Evolutionary conservation across 2,888 invertebrate genomes (phyloP).

Genomic region (Encarsia formosa): DNA sequence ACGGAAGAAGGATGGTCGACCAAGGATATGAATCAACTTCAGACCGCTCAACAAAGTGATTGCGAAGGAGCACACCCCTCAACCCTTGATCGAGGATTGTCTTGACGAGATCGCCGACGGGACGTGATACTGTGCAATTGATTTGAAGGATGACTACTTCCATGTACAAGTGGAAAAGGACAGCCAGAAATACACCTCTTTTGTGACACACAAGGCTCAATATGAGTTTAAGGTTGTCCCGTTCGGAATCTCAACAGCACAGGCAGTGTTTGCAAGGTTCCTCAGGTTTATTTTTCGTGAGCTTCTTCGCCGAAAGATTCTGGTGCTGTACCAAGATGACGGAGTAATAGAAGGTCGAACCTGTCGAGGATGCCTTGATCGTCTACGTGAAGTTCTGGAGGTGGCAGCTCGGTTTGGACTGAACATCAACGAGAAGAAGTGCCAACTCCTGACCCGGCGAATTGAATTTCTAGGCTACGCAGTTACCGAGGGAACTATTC

Average conservation of each 20-base stretch:
- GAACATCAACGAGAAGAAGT: neutral
- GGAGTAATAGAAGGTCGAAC: neutral
- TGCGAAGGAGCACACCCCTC: slow-evolving; percentile 29
- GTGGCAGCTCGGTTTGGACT: neutral
- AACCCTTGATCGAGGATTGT: neutral
- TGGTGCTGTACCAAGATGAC: neutral
- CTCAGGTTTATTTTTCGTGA: neutral
- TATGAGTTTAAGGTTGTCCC: slow-evolving; percentile 25
- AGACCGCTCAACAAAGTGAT: slow-evolving; percentile 28
- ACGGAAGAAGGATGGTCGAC: slow-evolving; percentile 28
- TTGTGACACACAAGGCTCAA: slow-evolving; percentile 28
- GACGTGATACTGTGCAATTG: slow-evolving; percentile 16
- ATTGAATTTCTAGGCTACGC: neutral
- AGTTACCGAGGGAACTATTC: neutral
- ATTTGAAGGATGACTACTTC: slow-evolving; percentile 33
- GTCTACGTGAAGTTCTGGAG: neutral
- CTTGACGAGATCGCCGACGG: neutral
- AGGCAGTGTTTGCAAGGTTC: neutral
- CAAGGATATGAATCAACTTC: slow-evolving; percentile 32
- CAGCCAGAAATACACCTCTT: slow-evolving; percentile 31
- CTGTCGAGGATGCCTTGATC: neutral
- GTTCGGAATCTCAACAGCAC: neutral
- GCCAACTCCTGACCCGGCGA: neutral
- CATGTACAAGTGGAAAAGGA: slow-evolving; percentile 23
- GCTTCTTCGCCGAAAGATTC: neutral